phyloP scores from a whole-genome alignment of 2,888 invertebrate genomes.

The Orthonevra nobilis region DNA sequence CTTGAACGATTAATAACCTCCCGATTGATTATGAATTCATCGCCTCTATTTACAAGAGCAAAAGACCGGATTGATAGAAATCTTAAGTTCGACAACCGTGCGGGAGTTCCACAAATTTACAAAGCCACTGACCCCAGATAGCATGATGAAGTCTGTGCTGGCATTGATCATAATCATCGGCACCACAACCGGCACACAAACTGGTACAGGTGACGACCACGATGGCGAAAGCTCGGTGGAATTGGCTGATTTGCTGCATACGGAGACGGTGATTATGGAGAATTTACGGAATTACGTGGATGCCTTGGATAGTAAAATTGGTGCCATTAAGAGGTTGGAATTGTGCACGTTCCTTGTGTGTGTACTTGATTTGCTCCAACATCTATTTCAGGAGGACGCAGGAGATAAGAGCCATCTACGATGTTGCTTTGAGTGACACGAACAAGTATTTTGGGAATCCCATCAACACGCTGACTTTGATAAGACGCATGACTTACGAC shows the following conservation, averaged over 20 bases:
- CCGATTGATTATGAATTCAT: not conserved
- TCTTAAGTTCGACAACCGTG: not conserved
- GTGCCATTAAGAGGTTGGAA: slow-evolving; percentile 71
- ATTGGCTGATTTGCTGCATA: slow-evolving; percentile 72
- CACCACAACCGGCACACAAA: not conserved
- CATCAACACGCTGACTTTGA: slow-evolving; percentile 94
- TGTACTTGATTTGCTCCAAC: too few relatives aligned
- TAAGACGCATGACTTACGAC: slow-evolving; percentile 94
- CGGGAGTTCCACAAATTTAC: not conserved
- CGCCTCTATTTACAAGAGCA: not conserved
- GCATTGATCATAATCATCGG: slow-evolving; percentile 4
- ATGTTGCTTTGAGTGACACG: slow-evolving; percentile 71
- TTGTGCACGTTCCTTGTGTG: slow-evolving; percentile 10
- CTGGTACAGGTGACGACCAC: slow-evolving; percentile 11
- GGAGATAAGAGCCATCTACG: slow-evolving; percentile 73
- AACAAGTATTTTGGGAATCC: slow-evolving; percentile 86
- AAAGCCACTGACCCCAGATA: slow-evolving; percentile 41
- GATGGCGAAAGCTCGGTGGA: slow-evolving; percentile 44
- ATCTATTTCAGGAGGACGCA: slow-evolving; percentile 67
- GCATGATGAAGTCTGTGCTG: slow-evolving; percentile 13
- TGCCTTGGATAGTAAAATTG: slow-evolving; percentile 72
- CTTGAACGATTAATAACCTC: slow-evolving; percentile 3
- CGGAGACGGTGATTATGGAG: slow-evolving; percentile 74
- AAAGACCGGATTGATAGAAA: slow-evolving; percentile 17
- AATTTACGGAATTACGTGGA: slow-evolving; percentile 74